These are phyloP conservation scores for Chrysaora quinquecirrha DNA, from an alignment of 30 jellyfish, hydroid and myxozoan species.

Conservation along the genomic window DNA sequence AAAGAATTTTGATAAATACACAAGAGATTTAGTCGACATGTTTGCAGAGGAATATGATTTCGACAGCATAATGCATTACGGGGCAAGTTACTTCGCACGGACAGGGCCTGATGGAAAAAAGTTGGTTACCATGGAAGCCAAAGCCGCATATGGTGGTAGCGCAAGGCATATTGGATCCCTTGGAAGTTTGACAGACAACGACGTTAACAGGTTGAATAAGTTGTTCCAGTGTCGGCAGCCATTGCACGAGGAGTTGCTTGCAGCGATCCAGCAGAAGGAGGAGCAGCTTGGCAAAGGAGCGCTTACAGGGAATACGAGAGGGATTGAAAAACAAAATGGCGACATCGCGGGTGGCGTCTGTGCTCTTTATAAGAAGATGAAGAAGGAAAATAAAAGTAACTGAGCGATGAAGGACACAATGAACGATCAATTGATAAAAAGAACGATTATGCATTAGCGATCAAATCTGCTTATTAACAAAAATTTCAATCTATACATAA, in stretches of 20 bases:
- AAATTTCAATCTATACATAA: too few relatives aligned
- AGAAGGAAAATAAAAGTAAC: not conserved
- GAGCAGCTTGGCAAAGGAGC: not conserved
- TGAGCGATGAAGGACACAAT: too few relatives aligned
- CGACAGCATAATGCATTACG: not conserved
- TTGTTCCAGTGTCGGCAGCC: not conserved
- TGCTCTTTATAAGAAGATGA: not conserved
- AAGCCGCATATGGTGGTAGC: not conserved
- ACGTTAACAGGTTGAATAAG: not conserved
- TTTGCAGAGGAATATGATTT: not conserved
- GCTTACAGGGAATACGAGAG: not conserved
- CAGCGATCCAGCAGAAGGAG: not conserved
- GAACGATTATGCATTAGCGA: too few relatives aligned
- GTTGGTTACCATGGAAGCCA: not conserved
- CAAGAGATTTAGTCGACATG: not conserved
- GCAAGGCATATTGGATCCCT: not conserved
- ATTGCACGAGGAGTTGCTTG: not conserved
- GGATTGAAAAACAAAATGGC: not conserved
- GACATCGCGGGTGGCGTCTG: not conserved
- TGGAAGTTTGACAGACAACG: not conserved
- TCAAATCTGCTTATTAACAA: too few relatives aligned
- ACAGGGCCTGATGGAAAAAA: not conserved
- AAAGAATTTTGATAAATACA: not conserved
- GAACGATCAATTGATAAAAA: too few relatives aligned
- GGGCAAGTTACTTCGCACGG: not conserved